Percentiles rank a stretch among this genome's conserved stretches.
These are phyloP conservation scores for Junonia oenone DNA, from an alignment of 2,888 invertebrate species.

Conservation along the genomic window DNA sequence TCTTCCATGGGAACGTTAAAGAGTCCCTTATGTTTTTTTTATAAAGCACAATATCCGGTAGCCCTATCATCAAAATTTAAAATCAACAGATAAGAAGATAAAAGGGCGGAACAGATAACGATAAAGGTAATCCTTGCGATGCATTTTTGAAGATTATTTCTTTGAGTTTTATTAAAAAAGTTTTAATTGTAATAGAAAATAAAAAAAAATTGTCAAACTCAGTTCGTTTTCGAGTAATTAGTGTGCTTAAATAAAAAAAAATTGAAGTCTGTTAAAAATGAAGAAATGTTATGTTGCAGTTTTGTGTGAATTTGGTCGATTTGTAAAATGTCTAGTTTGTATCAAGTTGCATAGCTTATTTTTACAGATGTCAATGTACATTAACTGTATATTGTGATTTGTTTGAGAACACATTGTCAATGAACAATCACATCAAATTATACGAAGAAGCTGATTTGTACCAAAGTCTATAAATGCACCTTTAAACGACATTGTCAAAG, in stretches of 20 bases:
- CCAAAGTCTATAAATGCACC: background rate
- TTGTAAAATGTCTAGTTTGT: background rate
- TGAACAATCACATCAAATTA: too few species aligned
- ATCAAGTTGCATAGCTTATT: too few species aligned
- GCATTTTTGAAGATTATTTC: background rate
- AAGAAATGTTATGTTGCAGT: background rate
- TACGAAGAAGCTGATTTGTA: too few species aligned
- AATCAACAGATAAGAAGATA: conserved; percentile 23
- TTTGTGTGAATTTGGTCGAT: background rate
- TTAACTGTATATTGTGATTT: too few species aligned
- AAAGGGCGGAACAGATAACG: conserved; percentile 13
- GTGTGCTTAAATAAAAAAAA: too few species aligned
- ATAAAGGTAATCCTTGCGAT: background rate
- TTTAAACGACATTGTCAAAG: background rate
- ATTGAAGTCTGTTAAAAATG: too few species aligned
- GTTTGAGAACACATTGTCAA: too few species aligned
- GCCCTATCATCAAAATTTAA: background rate
- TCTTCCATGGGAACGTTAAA: background rate
- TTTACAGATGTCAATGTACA: too few species aligned
- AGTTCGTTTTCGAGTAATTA: too few species aligned
- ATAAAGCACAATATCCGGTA: conserved; percentile 14
- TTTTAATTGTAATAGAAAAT: too few species aligned
- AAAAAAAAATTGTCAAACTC: too few species aligned
- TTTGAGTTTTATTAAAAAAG: too few species aligned
- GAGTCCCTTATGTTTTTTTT: conserved; percentile 2